A percentile compares a stretch with the other conserved stretches of the same genome.
phyloP scores from a whole-genome alignment of 2,113 vertebrate species.

The Calyptomena viridis region DNA sequence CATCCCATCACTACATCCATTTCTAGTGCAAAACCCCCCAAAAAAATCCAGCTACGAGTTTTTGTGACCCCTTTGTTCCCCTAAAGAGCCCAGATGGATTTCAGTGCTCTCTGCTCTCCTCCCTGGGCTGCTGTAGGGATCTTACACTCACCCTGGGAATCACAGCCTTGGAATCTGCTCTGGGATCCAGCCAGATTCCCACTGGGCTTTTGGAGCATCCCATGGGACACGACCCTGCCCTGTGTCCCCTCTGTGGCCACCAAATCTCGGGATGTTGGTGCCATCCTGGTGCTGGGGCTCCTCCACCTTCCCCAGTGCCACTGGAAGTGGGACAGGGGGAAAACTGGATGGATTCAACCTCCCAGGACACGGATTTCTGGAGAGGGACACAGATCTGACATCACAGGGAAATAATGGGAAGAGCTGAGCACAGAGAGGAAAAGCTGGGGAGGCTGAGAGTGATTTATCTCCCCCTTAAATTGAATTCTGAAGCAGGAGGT shows the following conservation, averaged over 20 bases:
- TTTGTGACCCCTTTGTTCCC: neutral
- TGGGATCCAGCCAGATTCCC: neutral
- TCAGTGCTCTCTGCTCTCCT: neutral
- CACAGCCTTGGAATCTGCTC: neutral
- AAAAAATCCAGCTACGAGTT: neutral
- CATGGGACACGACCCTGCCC: neutral
- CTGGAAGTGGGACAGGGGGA: neutral
- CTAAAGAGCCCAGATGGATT: neutral
- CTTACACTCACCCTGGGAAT: neutral
- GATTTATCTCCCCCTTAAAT: neutral
- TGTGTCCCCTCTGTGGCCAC: neutral
- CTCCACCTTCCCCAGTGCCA: neutral
- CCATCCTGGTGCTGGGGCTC: neutral
- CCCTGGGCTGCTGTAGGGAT: neutral
- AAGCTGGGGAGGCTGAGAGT: neutral
- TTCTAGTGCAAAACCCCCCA: neutral
- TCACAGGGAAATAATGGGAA: neutral
- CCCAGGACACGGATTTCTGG: neutral
- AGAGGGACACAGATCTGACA: neutral
- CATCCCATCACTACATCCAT: rapidly evolving
- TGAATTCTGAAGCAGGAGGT: neutral
- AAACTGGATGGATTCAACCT: neutral
- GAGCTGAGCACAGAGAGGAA: neutral
- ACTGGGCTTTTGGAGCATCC: neutral
- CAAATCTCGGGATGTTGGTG: neutral